Evolutionary conservation across 2,797 vertebrate genomes (phyloP).

Genomic region (Pterois miles): DNA sequence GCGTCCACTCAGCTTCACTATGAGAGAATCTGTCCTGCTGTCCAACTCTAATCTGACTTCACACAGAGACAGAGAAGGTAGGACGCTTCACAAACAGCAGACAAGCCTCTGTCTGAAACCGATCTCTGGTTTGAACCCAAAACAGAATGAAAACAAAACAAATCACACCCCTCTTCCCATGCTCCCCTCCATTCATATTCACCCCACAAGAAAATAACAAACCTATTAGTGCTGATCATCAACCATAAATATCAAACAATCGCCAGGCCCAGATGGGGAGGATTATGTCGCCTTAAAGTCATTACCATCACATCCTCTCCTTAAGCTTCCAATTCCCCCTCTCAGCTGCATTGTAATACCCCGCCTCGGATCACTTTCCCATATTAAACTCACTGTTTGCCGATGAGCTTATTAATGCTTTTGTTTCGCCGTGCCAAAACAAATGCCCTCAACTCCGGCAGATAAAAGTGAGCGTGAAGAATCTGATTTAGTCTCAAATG

Average conservation of each 20-base stretch:
- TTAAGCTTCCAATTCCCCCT: constrained; percentile 89
- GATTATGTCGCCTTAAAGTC: constrained; percentile 90
- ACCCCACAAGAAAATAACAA: constrained; percentile 86
- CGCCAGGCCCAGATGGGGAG: constrained; percentile 87
- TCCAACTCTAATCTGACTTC: neutral
- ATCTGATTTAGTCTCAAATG: constrained; percentile 67
- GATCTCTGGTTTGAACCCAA: constrained; percentile 62
- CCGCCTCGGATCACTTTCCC: constrained; percentile 86
- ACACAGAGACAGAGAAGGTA: neutral
- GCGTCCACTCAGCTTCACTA: constrained; percentile 34
- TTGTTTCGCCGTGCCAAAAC: constrained; percentile 80
- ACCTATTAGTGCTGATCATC: constrained; percentile 87
- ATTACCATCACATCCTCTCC: constrained; percentile 92
- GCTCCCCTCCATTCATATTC: constrained; percentile 71
- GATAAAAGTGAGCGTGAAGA: constrained; percentile 80
- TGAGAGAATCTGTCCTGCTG: constrained; percentile 29
- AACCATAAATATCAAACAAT: constrained; percentile 89
- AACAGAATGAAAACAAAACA: constrained; percentile 85
- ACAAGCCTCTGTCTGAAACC: constrained; percentile 58
- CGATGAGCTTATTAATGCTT: constrained; percentile 86
- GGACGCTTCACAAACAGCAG: constrained; percentile 24
- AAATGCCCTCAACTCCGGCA: constrained; percentile 71
- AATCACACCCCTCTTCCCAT: constrained; percentile 66
- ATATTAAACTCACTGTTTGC: constrained; percentile 87
- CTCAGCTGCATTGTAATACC: constrained; percentile 86